Base-by-base conservation (phyloP, 2,797 vertebrate species). In the Urocyon cinereoargenteus region DNA sequence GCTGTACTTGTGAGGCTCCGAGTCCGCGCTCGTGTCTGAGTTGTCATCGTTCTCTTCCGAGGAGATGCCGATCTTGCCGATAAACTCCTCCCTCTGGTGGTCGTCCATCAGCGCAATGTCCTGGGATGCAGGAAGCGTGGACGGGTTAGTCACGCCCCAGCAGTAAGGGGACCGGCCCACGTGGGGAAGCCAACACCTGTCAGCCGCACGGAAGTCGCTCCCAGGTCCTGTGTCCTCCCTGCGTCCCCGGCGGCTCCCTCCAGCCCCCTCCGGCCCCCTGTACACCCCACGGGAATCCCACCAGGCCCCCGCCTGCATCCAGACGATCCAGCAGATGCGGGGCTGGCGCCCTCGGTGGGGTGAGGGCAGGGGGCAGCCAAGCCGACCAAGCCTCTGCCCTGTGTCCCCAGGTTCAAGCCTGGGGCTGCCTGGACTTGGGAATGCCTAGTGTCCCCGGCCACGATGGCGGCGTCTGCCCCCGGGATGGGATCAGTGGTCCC, bases 41-140 rank as follows among this genome's bases (percentile, higher is more conserved):
- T 99, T 99, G 68, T 99, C 99, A 0, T 99, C 99, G 0, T 99
- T 99, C 94, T 99, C 99, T 10, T 99, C 99, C 0, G 99, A 99
- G 2, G 99, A 99, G 97, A 99, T 99, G 82, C 99, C 99, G 45
- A 99, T 99, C 99, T 99, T 99, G 96, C 99, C 99, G 90, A 99
- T 99, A 97, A 99, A 99, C 90, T 99, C 99, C 90, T 99, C 99
- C 89, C 99, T 99, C 97, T 99, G 99, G 98, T 99, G 99, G 98
- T 99, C 99, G 2, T 99, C 99, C 99, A 99, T 99, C 61, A 99
- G 98, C 1, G 99, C 99, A 10, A 99, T 99, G 98, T 99, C 99
- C 99, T 99, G 97, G 28, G n/a, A n/a, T 1, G 8, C 18, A 18
- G 4, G 18, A 1, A 11, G 11, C n/a, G 4, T 16, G 0, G 28